Evolutionary conservation across 2,113 vertebrate species (phyloP).

Genomic region (Pteropus alecto): DNA sequence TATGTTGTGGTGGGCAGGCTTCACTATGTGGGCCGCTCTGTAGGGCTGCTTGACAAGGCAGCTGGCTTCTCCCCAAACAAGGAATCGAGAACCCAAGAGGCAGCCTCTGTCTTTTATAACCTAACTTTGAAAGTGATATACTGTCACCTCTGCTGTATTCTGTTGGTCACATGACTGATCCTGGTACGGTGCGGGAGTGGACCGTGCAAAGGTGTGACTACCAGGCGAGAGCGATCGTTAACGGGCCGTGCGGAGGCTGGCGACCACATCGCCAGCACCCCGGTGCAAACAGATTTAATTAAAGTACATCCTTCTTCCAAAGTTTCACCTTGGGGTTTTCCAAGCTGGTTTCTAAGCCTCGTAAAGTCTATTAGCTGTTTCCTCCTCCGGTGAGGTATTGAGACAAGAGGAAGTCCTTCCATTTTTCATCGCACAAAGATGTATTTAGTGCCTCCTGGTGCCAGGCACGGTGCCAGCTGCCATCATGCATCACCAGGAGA

Average conservation of each 20-base stretch:
- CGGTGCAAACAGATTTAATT: not conserved
- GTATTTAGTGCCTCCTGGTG: not conserved
- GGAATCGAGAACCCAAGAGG: not conserved
- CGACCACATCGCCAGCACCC: not conserved
- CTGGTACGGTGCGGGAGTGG: not conserved
- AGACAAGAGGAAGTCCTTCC: not conserved
- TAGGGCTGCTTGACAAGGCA: not conserved
- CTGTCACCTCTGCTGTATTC: not conserved
- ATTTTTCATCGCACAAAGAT: not conserved
- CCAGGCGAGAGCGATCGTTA: not conserved
- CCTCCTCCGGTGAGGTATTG: not conserved
- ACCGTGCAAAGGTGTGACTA: not conserved
- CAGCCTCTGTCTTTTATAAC: not conserved
- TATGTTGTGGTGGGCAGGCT: not conserved
- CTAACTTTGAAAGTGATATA: not conserved
- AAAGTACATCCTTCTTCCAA: not conserved
- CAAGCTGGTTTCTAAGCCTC: not conserved
- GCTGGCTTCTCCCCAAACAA: not conserved
- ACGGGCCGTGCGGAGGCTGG: not conserved
- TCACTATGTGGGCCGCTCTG: rapidly evolving
- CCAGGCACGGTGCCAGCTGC: not conserved
- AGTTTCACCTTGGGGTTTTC: not conserved
- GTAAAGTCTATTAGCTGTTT: not conserved
- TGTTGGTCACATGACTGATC: not conserved
- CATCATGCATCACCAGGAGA: not conserved